Conservation (phyloP, 1,140 invertebrate species). For the Halictus rubicundus region DNA sequence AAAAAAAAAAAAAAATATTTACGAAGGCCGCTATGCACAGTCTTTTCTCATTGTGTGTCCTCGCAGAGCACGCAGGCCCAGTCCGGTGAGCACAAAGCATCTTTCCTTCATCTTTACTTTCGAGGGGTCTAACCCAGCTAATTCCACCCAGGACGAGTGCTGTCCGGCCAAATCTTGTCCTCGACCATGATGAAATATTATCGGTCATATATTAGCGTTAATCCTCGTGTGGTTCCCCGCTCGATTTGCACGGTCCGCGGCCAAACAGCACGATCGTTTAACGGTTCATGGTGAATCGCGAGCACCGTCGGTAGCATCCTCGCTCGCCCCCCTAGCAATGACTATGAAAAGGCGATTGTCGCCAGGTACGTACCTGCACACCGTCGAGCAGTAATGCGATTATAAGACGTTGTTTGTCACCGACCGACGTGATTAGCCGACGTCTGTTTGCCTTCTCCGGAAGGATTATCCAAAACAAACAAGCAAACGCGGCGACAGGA, state of each 20-base stretch:
- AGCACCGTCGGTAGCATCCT: no score
- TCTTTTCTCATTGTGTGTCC: no score
- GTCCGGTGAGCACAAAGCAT: no score
- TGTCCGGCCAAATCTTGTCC: no score
- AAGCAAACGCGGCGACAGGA: background rate
- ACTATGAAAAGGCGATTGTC: no score
- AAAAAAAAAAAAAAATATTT: no score
- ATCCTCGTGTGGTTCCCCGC: background rate
- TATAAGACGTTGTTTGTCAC: background rate
- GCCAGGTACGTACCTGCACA: background rate
- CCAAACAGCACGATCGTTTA: conserved; percentile 3
- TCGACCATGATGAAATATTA: background rate
- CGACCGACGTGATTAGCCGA: background rate
- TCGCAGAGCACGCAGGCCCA: no score
- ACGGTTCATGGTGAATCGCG: background rate
- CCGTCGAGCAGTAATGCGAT: background rate
- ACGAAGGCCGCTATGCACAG: no score
- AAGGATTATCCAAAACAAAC: conserved; percentile 29
- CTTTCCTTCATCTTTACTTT: no score
- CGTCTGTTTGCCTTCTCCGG: background rate
- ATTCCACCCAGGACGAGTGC: no score
- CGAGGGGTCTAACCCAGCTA: no score
- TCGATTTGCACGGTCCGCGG: background rate
- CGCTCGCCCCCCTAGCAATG: no score
- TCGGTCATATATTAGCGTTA: background rate